Evolutionary conservation across 2,888 invertebrate genomes (phyloP).

Genomic region (Andrena bicolor): DNA sequence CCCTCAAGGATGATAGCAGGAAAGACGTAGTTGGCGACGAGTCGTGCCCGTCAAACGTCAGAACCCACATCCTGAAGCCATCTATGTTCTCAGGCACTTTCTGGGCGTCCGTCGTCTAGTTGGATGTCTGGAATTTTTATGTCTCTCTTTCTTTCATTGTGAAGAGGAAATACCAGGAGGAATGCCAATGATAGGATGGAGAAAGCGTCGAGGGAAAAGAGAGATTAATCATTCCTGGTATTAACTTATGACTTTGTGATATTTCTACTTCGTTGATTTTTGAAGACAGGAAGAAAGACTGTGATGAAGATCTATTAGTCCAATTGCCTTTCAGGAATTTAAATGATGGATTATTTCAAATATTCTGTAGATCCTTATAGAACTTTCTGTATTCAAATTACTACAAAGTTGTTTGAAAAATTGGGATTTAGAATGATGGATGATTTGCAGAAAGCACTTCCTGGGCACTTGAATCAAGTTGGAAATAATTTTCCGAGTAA

Average conservation of each 20-base stretch:
- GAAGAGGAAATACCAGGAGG: background rate
- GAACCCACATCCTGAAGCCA: slow-evolving; percentile 38
- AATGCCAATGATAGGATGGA: background rate
- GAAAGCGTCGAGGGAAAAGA: background rate
- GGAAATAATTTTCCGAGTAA: too few species aligned
- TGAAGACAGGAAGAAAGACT: background rate
- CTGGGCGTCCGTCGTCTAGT: slow-evolving; percentile 22
- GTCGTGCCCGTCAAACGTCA: slow-evolving; percentile 48
- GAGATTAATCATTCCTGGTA: slow-evolving; percentile 28
- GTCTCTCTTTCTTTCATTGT: background rate
- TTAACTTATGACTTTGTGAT: slow-evolving; percentile 12
- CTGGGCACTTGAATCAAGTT: too few species aligned
- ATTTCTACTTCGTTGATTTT: background rate
- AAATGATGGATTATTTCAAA: background rate
- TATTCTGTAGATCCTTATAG: too few species aligned
- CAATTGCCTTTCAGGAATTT: background rate
- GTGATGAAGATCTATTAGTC: slow-evolving; percentile 9
- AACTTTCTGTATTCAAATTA: too few species aligned
- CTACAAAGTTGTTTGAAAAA: too few species aligned
- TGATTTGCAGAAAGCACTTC: too few species aligned
- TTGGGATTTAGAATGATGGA: too few species aligned
- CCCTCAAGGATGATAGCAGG: slow-evolving; percentile 4
- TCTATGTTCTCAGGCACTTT: slow-evolving; percentile 39
- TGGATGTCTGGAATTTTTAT: slow-evolving; percentile 31
- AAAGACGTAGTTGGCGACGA: slow-evolving; percentile 26